A percentile compares a stretch with the other conserved stretches of the same genome.
Conservation (phyloP, 2,797 vertebrate species). For the Phataginus tetradactyla region DNA sequence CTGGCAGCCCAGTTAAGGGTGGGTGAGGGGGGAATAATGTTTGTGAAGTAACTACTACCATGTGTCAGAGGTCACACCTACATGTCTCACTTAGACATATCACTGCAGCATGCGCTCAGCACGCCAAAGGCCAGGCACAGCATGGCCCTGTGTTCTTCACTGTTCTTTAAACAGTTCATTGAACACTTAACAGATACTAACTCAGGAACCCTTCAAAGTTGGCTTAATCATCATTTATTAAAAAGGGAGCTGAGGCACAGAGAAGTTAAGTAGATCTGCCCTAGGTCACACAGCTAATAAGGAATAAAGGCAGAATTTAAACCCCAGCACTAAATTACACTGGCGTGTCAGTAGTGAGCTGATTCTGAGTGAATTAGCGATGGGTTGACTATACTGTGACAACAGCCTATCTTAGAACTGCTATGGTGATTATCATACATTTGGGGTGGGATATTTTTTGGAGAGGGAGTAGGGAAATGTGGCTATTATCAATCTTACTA, state of each 20-base stretch:
- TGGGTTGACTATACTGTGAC: too few relatives aligned
- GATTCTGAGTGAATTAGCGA: background rate
- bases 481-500: background rate
- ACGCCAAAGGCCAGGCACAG: background rate
- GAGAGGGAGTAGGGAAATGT: background rate
- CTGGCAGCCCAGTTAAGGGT: background rate
- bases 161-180: slow-evolving; percentile 32
- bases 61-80: background rate
- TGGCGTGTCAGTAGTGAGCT: background rate
- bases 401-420: background rate
- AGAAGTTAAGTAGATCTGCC: background rate
- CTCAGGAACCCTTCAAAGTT: background rate
- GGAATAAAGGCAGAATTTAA: background rate
- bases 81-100: background rate
- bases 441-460: background rate
- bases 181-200: background rate
- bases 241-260: background rate
- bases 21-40: background rate
- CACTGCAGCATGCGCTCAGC: too few relatives aligned
- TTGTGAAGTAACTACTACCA: background rate
- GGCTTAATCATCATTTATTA: background rate
- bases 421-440: background rate
- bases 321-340: background rate
- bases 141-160: background rate
- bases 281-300: background rate